Conservation (phyloP, 1,140 invertebrate species). For the Zaprionus davidi region DNA sequence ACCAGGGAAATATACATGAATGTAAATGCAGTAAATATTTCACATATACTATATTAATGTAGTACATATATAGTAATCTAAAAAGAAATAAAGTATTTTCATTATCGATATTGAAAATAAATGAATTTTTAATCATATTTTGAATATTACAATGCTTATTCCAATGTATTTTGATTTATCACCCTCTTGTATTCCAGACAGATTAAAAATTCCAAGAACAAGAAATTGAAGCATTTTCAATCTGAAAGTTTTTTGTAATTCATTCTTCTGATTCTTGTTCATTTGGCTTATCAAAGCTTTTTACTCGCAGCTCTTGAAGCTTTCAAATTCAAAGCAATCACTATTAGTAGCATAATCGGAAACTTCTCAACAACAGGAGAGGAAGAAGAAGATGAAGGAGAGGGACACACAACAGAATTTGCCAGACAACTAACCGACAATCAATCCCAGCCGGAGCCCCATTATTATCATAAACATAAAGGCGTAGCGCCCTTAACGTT, state of each 20-base stretch:
- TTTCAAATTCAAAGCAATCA: slow-evolving; percentile 38
- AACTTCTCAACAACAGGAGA: slow-evolving; percentile 44
- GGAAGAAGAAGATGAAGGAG: not conserved
- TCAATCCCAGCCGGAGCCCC: slow-evolving; percentile 48
- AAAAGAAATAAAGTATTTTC: too few relatives aligned
- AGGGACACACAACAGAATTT: slow-evolving; percentile 52
- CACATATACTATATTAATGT: not conserved
- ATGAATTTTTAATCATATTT: not conserved
- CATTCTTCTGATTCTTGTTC: not conserved
- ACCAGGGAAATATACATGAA: slow-evolving; percentile 5
- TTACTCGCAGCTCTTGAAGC: not conserved
- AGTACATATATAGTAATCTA: too few relatives aligned
- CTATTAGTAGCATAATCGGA: slow-evolving; percentile 62
- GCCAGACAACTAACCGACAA: slow-evolving; percentile 56
- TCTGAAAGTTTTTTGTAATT: not conserved
- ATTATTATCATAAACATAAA: slow-evolving; percentile 80
- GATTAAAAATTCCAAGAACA: not conserved
- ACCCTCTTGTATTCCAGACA: not conserved
- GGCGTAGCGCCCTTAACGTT: slow-evolving; percentile 25
- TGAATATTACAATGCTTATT: not conserved
- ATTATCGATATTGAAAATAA: not conserved
- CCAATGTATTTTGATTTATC: not conserved
- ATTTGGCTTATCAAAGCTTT: not conserved
- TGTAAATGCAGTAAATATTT: too few relatives aligned
- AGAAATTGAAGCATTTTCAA: not conserved